These are phyloP conservation scores for Leucania comma DNA, from an alignment of 2,888 invertebrate species.

Conservation along the genomic window DNA sequence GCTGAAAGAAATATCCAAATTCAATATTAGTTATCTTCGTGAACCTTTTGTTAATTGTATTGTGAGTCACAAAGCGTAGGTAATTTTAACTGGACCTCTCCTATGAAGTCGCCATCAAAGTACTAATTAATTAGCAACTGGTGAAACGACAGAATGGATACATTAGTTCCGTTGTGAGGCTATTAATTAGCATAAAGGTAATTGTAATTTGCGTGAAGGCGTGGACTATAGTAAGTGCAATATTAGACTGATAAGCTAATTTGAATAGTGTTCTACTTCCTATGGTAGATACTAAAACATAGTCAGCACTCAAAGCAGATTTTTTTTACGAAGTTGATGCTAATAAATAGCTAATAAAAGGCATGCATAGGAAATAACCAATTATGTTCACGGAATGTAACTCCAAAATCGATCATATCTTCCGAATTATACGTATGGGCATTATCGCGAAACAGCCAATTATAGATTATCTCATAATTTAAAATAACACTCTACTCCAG, in stretches of 20 bases:
- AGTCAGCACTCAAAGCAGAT: neutral
- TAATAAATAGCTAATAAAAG: neutral
- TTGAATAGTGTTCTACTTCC: neutral
- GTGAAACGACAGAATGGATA: constrained; percentile 11
- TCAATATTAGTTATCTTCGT: no score
- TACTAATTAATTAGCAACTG: constrained; percentile 36
- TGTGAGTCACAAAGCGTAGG: neutral
- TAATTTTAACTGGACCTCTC: constrained; percentile 42
- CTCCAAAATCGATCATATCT: constrained; percentile 34
- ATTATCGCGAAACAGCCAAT: constrained; percentile 41
- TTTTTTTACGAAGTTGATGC: neutral
- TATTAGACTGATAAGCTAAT: neutral
- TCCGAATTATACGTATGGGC: constrained; percentile 30
- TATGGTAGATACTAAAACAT: neutral
- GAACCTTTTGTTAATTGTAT: constrained; percentile 22
- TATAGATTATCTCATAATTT: constrained; percentile 52
- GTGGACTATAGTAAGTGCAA: neutral
- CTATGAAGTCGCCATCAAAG: constrained; percentile 48
- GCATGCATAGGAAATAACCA: constrained; percentile 31
- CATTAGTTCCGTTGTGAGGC: constrained; percentile 13
- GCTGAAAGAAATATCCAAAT: neutral
- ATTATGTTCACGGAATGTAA: constrained; percentile 26
- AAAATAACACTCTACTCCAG: constrained; percentile 42
- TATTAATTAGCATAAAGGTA: constrained; percentile 21
- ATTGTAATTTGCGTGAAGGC: neutral